phyloP scores from a whole-genome alignment of 2,888 invertebrate species.

The Agonum fuliginosum region DNA sequence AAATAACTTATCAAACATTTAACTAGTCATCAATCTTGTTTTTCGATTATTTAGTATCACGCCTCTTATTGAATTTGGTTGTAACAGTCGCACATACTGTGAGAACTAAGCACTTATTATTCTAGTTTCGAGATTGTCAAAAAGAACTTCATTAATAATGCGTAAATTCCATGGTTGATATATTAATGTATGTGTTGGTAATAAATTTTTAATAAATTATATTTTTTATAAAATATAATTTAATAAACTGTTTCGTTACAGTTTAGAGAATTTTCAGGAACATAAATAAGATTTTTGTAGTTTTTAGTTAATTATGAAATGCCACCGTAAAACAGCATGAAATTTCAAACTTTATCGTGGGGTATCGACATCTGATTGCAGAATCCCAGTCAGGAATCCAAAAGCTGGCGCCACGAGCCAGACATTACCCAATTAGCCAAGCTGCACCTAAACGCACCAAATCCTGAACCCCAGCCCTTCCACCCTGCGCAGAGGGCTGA shows the following conservation, averaged over 20 bases:
- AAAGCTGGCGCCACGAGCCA: constrained; percentile 53
- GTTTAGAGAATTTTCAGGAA: not conserved
- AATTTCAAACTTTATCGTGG: not conserved
- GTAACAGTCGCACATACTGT: too few relatives aligned
- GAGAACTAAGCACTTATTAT: too few relatives aligned
- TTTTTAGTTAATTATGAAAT: constrained; percentile 16
- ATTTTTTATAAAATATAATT: too few relatives aligned
- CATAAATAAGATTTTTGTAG: constrained; percentile 5
- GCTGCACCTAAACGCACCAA: constrained; percentile 52
- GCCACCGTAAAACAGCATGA: constrained; percentile 1
- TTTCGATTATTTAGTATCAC: too few relatives aligned
- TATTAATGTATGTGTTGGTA: too few relatives aligned
- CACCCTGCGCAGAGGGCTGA: not conserved
- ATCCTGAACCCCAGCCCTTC: not conserved
- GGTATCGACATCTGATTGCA: constrained; percentile 24
- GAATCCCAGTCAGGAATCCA: constrained; percentile 27
- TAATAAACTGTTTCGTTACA: not conserved
- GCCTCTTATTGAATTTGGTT: too few relatives aligned
- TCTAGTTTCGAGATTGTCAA: too few relatives aligned
- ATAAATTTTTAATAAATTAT: too few relatives aligned
- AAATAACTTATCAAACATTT: too few relatives aligned
- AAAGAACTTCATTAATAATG: too few relatives aligned
- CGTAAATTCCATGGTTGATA: too few relatives aligned
- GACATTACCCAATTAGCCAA: constrained; percentile 55
- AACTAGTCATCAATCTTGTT: too few relatives aligned